A percentile compares a stretch with the other conserved stretches of the same genome.
Conservation (phyloP, 1,140 invertebrate genomes). For the Megalonaias nervosa region DNA sequence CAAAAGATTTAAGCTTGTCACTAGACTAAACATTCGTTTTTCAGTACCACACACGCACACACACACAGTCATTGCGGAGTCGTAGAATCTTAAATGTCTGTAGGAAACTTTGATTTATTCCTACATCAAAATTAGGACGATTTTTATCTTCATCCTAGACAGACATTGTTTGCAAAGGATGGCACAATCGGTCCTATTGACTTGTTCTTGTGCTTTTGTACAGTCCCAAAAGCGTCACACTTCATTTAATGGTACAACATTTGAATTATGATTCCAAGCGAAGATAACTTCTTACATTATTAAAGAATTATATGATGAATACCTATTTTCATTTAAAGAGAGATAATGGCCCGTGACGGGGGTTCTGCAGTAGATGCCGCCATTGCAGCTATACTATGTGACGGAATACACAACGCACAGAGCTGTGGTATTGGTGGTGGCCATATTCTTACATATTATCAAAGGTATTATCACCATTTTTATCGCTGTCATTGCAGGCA, state of each 20-base stretch:
- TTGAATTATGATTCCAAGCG: background rate
- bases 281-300: background rate
- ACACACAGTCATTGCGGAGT: background rate
- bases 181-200: background rate
- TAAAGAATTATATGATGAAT: background rate
- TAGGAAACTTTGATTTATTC: too few relatives aligned
- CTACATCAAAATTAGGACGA: too few relatives aligned
- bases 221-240: too few relatives aligned
- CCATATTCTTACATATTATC: constrained; percentile 87
- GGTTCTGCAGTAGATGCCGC: constrained; percentile 90
- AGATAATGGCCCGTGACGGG: constrained; percentile 71
- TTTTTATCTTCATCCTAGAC: background rate
- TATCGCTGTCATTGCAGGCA: too few relatives aligned
- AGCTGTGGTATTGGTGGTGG: constrained; percentile 93
- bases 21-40: background rate
- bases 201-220: background rate
- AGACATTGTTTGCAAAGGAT: background rate
- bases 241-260: background rate
- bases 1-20: background rate
- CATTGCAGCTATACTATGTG: constrained; percentile 86
- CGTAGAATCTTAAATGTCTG: too few relatives aligned
- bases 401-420: constrained; percentile 85
- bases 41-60: too few relatives aligned
- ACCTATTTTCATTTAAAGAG: constrained; percentile 30
- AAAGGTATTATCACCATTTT: constrained; percentile 54